Conservation (phyloP, 2,888 invertebrate genomes). For the Scaptomyza polygonia region DNA sequence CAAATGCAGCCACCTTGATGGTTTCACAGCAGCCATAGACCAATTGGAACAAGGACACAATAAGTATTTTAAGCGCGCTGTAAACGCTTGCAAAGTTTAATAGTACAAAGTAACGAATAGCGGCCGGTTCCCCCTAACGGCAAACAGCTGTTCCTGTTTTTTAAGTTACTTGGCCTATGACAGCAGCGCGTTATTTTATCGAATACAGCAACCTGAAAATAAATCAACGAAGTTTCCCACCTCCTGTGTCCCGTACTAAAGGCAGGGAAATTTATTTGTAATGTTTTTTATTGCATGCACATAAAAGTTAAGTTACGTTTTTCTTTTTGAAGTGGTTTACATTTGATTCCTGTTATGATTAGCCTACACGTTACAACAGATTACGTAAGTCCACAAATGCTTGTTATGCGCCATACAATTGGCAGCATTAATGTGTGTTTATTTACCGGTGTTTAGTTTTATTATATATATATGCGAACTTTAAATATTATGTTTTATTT, state of each 20-base stretch:
- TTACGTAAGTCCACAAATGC: slow-evolving; percentile 60
- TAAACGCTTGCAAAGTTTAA: no score
- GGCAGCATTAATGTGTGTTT: slow-evolving; percentile 48
- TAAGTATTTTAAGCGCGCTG: no score
- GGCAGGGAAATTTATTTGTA: slow-evolving; percentile 10
- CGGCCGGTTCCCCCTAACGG: no score
- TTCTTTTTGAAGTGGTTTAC: slow-evolving; percentile 47
- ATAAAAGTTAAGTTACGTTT: slow-evolving; percentile 72
- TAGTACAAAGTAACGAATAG: no score
- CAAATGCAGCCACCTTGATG: neutral
- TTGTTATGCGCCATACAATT: slow-evolving; percentile 50
- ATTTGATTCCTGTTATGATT: slow-evolving; percentile 41
- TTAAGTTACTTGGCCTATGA: no score
- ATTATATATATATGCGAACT: slow-evolving; percentile 34
- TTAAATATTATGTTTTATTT: slow-evolving; percentile 21
- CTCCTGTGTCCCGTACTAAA: slow-evolving; percentile 4
- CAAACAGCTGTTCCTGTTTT: no score
- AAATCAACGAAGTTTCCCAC: neutral
- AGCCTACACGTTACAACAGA: slow-evolving; percentile 73
- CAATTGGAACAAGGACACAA: no score
- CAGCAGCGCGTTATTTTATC: neutral
- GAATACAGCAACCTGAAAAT: neutral
- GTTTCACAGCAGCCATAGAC: neutral
- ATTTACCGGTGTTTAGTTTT: slow-evolving; percentile 34
- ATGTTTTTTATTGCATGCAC: slow-evolving; percentile 80